Evolutionary conservation across 2,888 invertebrate species (phyloP).

Genomic region (Philopedon plagiatum): DNA sequence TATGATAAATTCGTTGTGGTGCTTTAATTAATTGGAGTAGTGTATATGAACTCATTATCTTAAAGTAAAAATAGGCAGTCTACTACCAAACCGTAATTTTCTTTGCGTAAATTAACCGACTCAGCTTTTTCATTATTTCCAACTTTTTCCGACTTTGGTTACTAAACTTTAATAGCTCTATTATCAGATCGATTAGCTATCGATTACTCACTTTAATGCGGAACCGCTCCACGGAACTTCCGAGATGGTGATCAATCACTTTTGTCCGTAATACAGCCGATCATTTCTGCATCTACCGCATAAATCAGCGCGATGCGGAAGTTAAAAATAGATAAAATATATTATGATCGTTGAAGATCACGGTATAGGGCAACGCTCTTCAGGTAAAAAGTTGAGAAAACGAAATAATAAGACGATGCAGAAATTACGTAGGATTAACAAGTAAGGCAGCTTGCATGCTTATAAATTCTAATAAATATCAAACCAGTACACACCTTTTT

Average conservation of each 20-base stretch:
- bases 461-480: slow-evolving; percentile 7
- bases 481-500: neutral
- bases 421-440: slow-evolving; percentile 8
- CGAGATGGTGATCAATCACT: slow-evolving; percentile 38
- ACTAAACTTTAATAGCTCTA: slow-evolving; percentile 26
- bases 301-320: slow-evolving; percentile 44
- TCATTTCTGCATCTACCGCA: slow-evolving; percentile 36
- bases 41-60: no score
- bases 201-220: slow-evolving; percentile 33
- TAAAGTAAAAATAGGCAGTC: no score
- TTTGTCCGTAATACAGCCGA: slow-evolving; percentile 30
- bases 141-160: slow-evolving; percentile 1
- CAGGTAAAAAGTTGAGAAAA: slow-evolving; percentile 9
- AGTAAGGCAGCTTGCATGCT: neutral
- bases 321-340: slow-evolving; percentile 34
- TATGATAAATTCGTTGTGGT: no score
- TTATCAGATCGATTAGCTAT: slow-evolving; percentile 37
- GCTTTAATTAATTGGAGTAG: no score
- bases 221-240: slow-evolving; percentile 29
- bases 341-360: slow-evolving; percentile 27
- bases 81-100: no score
- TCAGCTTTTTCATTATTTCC: no score
- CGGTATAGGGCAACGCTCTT: slow-evolving; percentile 37
- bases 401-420: slow-evolving; percentile 9
- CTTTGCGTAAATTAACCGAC: no score